Percentiles rank a stretch among this genome's conserved stretches.
Evolutionary conservation across 2,797 vertebrate species (phyloP).

Genomic region (Anabas testudineus): DNA sequence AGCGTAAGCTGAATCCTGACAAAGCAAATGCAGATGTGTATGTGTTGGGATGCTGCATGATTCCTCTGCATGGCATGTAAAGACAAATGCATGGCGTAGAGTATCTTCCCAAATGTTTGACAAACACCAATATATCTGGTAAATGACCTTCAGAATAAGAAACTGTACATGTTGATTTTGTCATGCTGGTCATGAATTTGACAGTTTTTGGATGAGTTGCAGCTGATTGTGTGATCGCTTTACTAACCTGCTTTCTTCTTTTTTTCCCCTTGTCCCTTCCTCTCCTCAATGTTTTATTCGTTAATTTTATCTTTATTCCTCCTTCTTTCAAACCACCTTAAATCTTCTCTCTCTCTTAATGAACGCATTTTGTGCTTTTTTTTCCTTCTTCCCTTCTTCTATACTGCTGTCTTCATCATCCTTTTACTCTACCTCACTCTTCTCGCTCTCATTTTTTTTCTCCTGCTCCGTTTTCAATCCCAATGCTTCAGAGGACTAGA

Average conservation of each 20-base stretch:
- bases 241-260: conserved; percentile 83
- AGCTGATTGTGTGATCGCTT: conserved; percentile 59
- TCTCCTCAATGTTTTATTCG: conserved; percentile 1
- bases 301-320: not conserved
- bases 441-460: conserved; percentile 4
- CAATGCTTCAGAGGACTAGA: conserved; percentile 82
- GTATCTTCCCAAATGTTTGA: conserved; percentile 16
- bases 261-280: conserved; percentile 41
- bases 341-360: conserved; percentile 3
- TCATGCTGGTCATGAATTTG: conserved; percentile 38
- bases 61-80: conserved; percentile 35
- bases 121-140: not conserved
- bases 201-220: conserved; percentile 35
- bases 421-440: not conserved
- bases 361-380: not conserved
- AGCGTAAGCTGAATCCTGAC: conserved; percentile 64
- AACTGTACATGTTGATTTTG: not conserved
- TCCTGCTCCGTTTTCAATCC: conserved; percentile 25
- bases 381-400: not conserved
- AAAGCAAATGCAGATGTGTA: conserved; percentile 50
- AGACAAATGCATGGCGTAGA: not conserved
- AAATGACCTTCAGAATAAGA: not conserved
- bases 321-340: not conserved
- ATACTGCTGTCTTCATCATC: not conserved
- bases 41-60: conserved; percentile 40